Percentiles rank a stretch among this genome's conserved stretches.
phyloP scores from a whole-genome alignment of 1,140 invertebrate species.

The Cydia splendana region DNA sequence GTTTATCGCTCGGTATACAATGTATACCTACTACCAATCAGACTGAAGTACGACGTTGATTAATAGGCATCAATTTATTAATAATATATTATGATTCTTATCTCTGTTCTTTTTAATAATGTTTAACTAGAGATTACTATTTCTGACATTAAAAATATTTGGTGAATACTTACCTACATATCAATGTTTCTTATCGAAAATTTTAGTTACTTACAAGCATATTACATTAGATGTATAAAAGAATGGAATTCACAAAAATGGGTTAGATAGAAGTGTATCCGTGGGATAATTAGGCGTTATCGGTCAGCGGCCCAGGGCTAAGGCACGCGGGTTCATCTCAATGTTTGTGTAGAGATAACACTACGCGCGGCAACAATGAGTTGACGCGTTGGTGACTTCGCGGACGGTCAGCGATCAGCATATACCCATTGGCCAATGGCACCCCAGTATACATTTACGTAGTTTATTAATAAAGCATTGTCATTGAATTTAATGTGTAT shows the following conservation, averaged over 20 bases:
- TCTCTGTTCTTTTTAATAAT: background rate
- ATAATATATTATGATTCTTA: background rate
- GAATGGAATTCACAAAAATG: background rate
- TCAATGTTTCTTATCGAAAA: too few relatives aligned
- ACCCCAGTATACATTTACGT: background rate
- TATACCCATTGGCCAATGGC: background rate
- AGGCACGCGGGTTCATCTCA: slow-evolving; percentile 23
- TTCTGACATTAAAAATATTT: background rate
- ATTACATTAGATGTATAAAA: too few relatives aligned
- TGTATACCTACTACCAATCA: background rate
- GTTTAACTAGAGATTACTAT: background rate
- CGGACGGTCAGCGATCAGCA: background rate
- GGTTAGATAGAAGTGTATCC: slow-evolving; percentile 6
- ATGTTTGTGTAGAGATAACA: slow-evolving; percentile 16
- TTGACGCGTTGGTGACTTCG: background rate
- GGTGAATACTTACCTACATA: too few relatives aligned
- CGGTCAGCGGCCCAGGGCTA: slow-evolving; percentile 42
- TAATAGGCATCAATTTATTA: too few relatives aligned
- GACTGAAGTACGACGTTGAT: background rate
- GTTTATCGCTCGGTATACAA: background rate
- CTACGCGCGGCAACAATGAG: background rate
- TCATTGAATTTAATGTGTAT: background rate
- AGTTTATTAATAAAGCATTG: background rate
- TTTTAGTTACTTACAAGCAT: too few relatives aligned
- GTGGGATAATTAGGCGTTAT: slow-evolving; percentile 35